Evolutionary conservation across 2,113 vertebrate species (phyloP).

Genomic region (Carassius carassius): DNA sequence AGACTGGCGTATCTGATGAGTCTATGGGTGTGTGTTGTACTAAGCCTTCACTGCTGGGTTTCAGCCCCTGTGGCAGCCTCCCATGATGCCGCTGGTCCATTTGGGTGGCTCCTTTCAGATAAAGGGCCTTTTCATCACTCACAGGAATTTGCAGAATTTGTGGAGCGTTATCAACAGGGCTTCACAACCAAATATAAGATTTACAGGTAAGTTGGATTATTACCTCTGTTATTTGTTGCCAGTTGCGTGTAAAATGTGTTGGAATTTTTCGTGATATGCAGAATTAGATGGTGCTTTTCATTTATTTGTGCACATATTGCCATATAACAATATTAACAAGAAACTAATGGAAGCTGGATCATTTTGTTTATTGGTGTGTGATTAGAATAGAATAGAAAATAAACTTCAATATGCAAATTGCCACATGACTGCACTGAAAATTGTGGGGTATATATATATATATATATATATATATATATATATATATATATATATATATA

Average conservation of each 20-base stretch:
- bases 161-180: constrained; percentile 80
- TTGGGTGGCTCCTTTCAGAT: constrained; percentile 81
- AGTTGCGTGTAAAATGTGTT: neutral
- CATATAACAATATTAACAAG: neutral
- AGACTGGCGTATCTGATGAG: constrained; percentile 95
- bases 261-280: neutral
- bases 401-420: neutral
- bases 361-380: neutral
- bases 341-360: neutral
- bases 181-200: constrained; percentile 85
- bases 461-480: too few relatives aligned
- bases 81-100: constrained; percentile 76
- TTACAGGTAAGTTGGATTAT: constrained; percentile 74
- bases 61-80: constrained; percentile 82
- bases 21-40: constrained; percentile 94
- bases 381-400: neutral
- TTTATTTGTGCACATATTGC: neutral
- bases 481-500: too few relatives aligned
- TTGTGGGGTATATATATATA: neutral
- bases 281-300: neutral
- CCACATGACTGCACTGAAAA: neutral
- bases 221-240: neutral
- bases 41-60: constrained; percentile 93
- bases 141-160: constrained; percentile 81
- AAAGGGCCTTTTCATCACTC: constrained; percentile 83